Evolutionary conservation across 2,888 invertebrate species (phyloP), one percentile per base, ranked within the genome.

Genomic region (Oligia strigilis): DNA sequence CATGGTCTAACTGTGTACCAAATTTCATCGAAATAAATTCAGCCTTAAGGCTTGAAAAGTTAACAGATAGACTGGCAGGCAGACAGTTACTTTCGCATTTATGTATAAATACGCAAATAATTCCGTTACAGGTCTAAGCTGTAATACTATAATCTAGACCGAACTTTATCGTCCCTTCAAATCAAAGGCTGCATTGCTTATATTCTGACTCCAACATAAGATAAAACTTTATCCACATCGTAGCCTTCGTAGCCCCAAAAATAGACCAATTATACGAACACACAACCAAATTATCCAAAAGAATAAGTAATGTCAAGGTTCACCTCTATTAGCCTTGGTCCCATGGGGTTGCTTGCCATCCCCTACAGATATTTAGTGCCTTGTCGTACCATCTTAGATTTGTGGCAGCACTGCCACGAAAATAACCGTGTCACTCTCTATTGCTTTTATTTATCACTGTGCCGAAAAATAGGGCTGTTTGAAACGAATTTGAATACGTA

Each of bases 351-450:
- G 76, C 72, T 85, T 77, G 76, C 72, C 67, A 80, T 84, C 88
- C 90, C 91, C 90, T 83, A 84, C 86, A 85, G 88, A 94, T 95
- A 96, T 60, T 60, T 96, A 96, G 93, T 93, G 88, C 96, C 96
- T 95, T 94, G 95, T 93, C 94, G 96, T 96, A 95, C 96, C 96
- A 96, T 96, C 96, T 96, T 93, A 95, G 95, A 96, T 95, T 96
- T 95, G 94, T 95, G 94, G 93, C 92, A 92, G 92, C 94, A 94
- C 94, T 95, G 94, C 94, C 91, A 92, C 90, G 72, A 91, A 92
- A 92, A 92, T 92, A 92, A 89, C 88, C 89, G 84, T 90, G 91
- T 90, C 92, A 91, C 85, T 88, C 83, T 87, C 84, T 88, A 88
- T 87, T 87, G 88, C 85, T 88, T 90, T 91, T 92, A 91, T 92